A percentile compares a stretch with the other conserved stretches of the same genome.
These are phyloP conservation scores for Physocephala rufipes DNA, from an alignment of 2,888 invertebrate genomes.

Conservation along the genomic window DNA sequence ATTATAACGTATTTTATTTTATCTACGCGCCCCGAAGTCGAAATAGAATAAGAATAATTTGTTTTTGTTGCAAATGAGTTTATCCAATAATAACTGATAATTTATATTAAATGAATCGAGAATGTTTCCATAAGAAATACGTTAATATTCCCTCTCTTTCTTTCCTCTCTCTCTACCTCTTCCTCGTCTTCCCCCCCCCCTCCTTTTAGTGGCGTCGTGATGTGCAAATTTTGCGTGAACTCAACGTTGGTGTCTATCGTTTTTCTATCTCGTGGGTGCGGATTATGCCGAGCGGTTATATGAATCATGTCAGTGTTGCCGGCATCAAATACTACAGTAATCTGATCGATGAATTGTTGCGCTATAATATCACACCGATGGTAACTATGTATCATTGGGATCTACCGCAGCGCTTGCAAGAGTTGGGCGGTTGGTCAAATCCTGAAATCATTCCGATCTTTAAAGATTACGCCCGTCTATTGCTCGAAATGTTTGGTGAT, in stretches of 20 bases:
- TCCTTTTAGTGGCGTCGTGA: conserved; percentile 68
- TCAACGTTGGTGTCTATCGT: conserved; percentile 75
- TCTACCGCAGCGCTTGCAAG: conserved; percentile 72
- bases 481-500: conserved; percentile 72
- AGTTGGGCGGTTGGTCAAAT: conserved; percentile 76
- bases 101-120: no score
- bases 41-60: no score
- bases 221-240: conserved; percentile 71
- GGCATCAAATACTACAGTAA: conserved; percentile 82
- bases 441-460: conserved; percentile 73
- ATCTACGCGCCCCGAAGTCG: no score
- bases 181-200: conserved; percentile 35
- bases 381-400: conserved; percentile 80
- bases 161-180: not conserved
- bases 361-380: conserved; percentile 75
- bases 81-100: no score
- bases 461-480: conserved; percentile 72
- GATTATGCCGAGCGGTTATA: conserved; percentile 75
- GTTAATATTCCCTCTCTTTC: not conserved
- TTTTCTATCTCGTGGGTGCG: conserved; percentile 82
- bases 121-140: no score
- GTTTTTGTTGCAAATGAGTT: no score
- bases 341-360: conserved; percentile 75
- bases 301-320: conserved; percentile 72
- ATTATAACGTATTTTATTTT: no score